Percentiles rank a stretch among this genome's conserved stretches.
phyloP scores from a whole-genome alignment of 2,888 invertebrate genomes.

The Trypoxylon attenuatum region DNA sequence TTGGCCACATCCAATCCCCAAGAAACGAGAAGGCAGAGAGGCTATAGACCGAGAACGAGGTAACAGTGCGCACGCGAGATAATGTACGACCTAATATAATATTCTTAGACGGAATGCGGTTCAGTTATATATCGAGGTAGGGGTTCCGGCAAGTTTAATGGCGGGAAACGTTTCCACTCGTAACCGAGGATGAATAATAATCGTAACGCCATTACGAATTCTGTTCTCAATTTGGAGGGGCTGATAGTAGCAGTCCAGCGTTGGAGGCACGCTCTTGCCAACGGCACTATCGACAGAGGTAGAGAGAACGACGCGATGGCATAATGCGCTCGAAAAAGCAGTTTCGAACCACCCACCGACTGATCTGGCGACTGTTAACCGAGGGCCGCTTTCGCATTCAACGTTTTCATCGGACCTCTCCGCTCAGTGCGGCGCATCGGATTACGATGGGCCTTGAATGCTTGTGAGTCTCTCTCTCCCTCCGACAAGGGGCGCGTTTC shows the following conservation, averaged over 20 bases:
- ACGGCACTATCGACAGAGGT: no score
- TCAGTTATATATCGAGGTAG: constrained; percentile 27
- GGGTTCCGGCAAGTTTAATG: constrained; percentile 53
- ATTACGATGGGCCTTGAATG: background rate
- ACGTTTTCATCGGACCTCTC: no score
- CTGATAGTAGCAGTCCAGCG: constrained; percentile 30
- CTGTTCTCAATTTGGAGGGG: constrained; percentile 34
- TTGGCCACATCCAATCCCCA: no score
- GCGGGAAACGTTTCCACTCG: constrained; percentile 60
- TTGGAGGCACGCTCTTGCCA: no score
- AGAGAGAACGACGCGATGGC: no score
- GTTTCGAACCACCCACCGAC: constrained; percentile 10
- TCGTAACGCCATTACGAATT: constrained; percentile 58
- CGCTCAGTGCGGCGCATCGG: background rate
- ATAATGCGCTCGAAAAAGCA: constrained; percentile 31
- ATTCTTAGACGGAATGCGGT: constrained; percentile 65
- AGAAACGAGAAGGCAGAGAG: constrained; percentile 2
- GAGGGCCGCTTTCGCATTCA: constrained; percentile 7
- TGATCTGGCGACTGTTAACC: background rate
- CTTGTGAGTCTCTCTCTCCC: background rate
- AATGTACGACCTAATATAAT: constrained; percentile 67
- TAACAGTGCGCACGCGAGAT: no score
- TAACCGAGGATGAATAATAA: constrained; percentile 66
- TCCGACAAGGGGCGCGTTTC: no score
- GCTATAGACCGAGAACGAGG: background rate